Evolutionary conservation across 2,113 vertebrate genomes (phyloP).

Genomic region (Acanthochromis polyacanthus): DNA sequence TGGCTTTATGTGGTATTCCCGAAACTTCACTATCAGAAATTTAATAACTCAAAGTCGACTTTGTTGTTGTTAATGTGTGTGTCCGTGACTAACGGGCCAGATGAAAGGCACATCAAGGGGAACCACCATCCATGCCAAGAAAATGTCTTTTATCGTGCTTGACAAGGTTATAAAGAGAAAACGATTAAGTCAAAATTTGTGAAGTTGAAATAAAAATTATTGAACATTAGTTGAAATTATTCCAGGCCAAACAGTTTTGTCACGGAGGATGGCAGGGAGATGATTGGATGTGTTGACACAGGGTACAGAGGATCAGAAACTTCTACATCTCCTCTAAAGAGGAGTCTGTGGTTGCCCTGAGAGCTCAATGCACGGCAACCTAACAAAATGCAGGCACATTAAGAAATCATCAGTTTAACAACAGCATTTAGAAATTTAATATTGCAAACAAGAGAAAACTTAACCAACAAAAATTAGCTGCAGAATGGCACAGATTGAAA

Average conservation of each 20-base stretch:
- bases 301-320: too few relatives aligned
- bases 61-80: slow-evolving; percentile 73
- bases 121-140: slow-evolving; percentile 28
- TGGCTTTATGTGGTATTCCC: slow-evolving; percentile 71
- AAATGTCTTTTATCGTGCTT: slow-evolving; percentile 57
- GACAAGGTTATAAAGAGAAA: slow-evolving; percentile 41
- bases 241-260: slow-evolving; percentile 24
- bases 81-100: slow-evolving; percentile 61
- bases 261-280: neutral
- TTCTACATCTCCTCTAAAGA: too few relatives aligned
- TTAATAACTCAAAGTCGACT: slow-evolving; percentile 69
- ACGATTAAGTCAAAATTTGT: slow-evolving; percentile 45
- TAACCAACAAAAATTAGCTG: too few relatives aligned
- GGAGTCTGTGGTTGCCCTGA: neutral
- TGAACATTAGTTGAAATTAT: slow-evolving; percentile 36
- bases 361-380: neutral
- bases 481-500: too few relatives aligned
- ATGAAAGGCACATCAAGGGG: slow-evolving; percentile 63
- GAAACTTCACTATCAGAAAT: slow-evolving; percentile 74
- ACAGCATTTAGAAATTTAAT: too few relatives aligned
- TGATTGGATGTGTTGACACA: neutral
- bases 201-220: slow-evolving; percentile 18
- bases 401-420: neutral
- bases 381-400: neutral
- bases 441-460: too few relatives aligned